Conservation (phyloP, 2,888 invertebrate species). For the Catocala nupta region DNA sequence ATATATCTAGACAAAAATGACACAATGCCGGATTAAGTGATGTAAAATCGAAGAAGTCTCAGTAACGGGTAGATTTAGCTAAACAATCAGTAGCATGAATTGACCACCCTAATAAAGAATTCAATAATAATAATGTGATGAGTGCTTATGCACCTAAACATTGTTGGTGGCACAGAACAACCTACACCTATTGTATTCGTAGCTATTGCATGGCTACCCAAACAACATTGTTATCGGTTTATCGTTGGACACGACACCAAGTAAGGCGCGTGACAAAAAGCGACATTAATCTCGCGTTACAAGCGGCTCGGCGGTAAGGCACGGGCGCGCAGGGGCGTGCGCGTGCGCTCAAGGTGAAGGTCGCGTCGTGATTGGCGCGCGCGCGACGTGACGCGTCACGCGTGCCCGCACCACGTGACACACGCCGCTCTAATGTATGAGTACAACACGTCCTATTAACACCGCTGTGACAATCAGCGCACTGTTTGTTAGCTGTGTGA, state of each 20-base stretch:
- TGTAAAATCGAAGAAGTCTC: too few species aligned
- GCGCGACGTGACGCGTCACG: constrained; percentile 39
- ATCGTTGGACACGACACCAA: constrained; percentile 52
- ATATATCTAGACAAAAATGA: too few species aligned
- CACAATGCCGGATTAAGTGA: too few species aligned
- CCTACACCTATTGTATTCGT: constrained; percentile 37
- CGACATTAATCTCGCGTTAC: constrained; percentile 72
- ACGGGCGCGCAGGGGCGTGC: constrained; percentile 74
- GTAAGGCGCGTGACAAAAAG: constrained; percentile 72
- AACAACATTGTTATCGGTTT: constrained; percentile 48
- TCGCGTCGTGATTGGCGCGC: constrained; percentile 56
- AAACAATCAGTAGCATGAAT: too few species aligned
- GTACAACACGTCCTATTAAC: constrained; percentile 15
- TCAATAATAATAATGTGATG: too few species aligned
- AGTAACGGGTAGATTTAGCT: too few species aligned
- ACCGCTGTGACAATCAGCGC: constrained; percentile 14
- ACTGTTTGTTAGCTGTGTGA: constrained; percentile 1
- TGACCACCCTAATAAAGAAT: too few species aligned
- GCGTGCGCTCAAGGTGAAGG: constrained; percentile 57
- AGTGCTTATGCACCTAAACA: neutral
- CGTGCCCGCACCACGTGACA: constrained; percentile 54
- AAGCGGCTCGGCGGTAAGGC: constrained; percentile 54
- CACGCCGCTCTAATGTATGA: constrained; percentile 4
- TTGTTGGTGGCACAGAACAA: constrained; percentile 24
- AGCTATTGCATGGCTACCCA: constrained; percentile 26